phyloP scores from a whole-genome alignment of 2,113 vertebrate species.

The Mus musculus region DNA sequence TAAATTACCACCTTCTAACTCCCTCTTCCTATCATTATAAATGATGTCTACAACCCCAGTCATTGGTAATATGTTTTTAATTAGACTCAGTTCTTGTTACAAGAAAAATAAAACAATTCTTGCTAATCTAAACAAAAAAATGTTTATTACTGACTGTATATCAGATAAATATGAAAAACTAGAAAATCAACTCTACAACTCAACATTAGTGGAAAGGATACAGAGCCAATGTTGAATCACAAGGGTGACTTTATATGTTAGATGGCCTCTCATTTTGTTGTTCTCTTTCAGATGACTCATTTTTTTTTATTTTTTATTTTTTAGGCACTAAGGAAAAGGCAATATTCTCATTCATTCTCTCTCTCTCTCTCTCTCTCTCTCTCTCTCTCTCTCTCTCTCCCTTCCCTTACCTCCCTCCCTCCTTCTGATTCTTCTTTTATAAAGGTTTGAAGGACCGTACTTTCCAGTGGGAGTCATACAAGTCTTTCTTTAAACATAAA shows the following conservation, averaged over 20 bases:
- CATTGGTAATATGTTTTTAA: background rate
- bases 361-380: too few species aligned
- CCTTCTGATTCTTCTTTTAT: background rate
- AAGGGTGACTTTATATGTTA: background rate
- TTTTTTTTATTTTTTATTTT: background rate
- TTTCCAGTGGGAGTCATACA: background rate
- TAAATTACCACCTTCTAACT: background rate
- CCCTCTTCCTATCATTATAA: background rate
- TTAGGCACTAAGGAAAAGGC: background rate
- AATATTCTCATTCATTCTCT: background rate
- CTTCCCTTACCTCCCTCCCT: background rate
- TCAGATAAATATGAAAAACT: background rate
- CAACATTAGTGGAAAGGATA: background rate
- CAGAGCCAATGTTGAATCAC: background rate
- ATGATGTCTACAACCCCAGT: background rate
- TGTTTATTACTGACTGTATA: background rate
- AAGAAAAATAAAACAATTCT: conserved; percentile 4
- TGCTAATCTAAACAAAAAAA: background rate
- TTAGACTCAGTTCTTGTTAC: background rate
- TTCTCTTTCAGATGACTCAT: background rate
- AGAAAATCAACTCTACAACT: background rate
- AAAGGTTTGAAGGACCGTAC: background rate
- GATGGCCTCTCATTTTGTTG: background rate
- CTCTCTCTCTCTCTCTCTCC: background rate
- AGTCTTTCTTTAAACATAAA: background rate